Percentiles rank a stretch among this genome's conserved stretches.
Conservation (phyloP, 2,797 vertebrate genomes). For the Pseudocheirus occidentalis region DNA sequence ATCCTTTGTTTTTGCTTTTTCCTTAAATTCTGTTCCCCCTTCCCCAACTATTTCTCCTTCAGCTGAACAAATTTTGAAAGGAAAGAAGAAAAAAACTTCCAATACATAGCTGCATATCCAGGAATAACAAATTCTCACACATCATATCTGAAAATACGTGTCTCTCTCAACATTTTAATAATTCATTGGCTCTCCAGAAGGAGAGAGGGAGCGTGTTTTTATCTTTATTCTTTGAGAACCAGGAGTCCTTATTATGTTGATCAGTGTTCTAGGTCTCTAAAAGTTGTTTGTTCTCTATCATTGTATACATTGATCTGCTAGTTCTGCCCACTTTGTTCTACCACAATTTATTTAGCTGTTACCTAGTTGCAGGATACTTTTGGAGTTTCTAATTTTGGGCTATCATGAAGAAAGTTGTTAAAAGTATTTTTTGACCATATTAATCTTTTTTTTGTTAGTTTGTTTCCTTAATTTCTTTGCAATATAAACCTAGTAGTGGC, state of each 20-base stretch:
- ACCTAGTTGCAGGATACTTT: background rate
- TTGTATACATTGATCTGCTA: background rate
- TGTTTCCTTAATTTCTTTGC: background rate
- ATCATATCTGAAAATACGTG: background rate
- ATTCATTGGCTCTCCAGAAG: background rate
- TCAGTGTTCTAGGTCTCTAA: background rate
- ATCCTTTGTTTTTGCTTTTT: background rate
- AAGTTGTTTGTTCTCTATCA: background rate
- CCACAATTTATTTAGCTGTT: background rate
- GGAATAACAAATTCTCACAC: background rate
- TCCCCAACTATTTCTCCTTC: background rate
- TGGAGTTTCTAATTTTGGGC: no score
- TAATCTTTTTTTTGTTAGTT: background rate
- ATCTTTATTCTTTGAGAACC: background rate
- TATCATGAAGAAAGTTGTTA: background rate
- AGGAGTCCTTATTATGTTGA: background rate
- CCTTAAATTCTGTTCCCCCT: background rate
- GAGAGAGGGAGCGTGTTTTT: background rate
- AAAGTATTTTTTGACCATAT: background rate
- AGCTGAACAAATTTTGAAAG: background rate
- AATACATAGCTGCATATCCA: background rate
- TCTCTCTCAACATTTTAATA: background rate
- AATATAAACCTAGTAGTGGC: background rate
- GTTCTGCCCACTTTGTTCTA: background rate
- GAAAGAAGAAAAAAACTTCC: background rate